These are phyloP conservation scores for Prolemur simus DNA, from an alignment of 2,113 vertebrate species.

Conservation along the genomic window DNA sequence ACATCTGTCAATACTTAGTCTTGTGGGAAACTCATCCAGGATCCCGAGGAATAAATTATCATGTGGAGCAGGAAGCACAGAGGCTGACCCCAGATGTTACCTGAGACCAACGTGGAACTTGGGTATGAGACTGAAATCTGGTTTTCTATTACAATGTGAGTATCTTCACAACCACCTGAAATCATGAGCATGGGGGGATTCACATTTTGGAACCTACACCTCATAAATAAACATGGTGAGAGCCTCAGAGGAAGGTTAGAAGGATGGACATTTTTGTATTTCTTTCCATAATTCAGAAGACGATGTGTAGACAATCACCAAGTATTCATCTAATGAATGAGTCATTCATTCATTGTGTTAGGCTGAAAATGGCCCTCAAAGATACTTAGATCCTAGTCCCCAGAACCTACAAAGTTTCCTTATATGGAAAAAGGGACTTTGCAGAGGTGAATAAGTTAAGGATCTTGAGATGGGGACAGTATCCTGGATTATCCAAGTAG, in stretches of 20 bases:
- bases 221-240: not conserved
- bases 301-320: not conserved
- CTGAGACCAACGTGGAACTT: not conserved
- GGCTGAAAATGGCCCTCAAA: not conserved
- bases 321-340: not conserved
- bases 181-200: not conserved
- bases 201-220: not conserved
- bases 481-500: not conserved
- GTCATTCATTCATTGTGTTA: not conserved
- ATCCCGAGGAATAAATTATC: not conserved
- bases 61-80: not conserved
- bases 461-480: not conserved
- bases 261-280: not conserved
- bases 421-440: not conserved
- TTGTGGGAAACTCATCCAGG: not conserved
- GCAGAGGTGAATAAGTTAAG: not conserved
- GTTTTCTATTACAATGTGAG: not conserved
- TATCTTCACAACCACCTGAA: not conserved
- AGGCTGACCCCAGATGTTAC: not conserved
- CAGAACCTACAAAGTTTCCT: not conserved
- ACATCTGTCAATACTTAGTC: not conserved
- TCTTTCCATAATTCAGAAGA: not conserved
- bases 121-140: not conserved
- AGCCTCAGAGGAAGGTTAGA: not conserved
- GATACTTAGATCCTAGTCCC: not conserved